These are phyloP conservation scores for Odontamblyopus rebecca DNA, from an alignment of 2,797 vertebrate species.

Conservation along the genomic window DNA sequence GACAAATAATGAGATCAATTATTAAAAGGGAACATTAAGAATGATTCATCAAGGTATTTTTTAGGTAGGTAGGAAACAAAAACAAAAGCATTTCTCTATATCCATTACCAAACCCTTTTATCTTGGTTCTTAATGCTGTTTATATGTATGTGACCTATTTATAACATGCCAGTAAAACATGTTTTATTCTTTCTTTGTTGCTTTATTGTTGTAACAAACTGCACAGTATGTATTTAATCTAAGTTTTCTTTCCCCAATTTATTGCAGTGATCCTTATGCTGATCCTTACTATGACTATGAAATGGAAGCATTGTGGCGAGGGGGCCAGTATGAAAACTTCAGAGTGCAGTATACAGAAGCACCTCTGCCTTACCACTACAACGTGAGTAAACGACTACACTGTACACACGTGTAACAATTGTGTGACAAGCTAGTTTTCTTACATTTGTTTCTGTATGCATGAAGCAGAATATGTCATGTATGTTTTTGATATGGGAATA, in stretches of 20 bases:
- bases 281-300: constrained; percentile 97
- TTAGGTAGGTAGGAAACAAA: no score
- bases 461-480: background rate
- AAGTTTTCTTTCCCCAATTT: constrained; percentile 12
- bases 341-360: constrained; percentile 96
- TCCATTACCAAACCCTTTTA: no score
- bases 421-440: no score
- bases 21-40: background rate
- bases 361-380: constrained; percentile 88
- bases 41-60: background rate
- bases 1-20: background rate
- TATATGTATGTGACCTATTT: no score
- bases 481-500: background rate
- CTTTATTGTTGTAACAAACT: background rate
- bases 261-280: constrained; percentile 87
- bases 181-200: background rate
- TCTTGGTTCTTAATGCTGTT: no score
- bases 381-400: constrained; percentile 75
- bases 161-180: background rate
- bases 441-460: background rate
- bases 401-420: no score
- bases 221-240: background rate
- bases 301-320: constrained; percentile 94
- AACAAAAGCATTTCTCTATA: no score
- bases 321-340: constrained; percentile 98